Evolutionary conservation across 2,113 vertebrate species (phyloP).

Genomic region (Periophthalmodon schlosseri): DNA sequence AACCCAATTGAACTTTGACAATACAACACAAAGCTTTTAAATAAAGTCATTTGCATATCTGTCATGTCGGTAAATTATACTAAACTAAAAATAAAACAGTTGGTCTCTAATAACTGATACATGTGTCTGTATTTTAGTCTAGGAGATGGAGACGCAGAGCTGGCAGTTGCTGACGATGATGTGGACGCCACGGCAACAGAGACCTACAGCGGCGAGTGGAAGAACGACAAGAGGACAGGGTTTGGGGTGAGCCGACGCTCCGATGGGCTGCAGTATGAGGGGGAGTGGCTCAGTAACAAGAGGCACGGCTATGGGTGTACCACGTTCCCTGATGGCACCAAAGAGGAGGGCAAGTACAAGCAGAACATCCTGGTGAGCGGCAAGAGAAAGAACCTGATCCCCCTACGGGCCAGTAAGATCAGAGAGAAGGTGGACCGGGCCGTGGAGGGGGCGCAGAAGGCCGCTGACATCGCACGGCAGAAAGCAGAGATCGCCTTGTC

Average conservation of each 20-base stretch:
- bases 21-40: background rate
- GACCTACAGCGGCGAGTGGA: slow-evolving; percentile 95
- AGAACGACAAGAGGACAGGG: slow-evolving; percentile 93
- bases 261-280: slow-evolving; percentile 92
- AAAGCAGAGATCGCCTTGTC: slow-evolving; percentile 94
- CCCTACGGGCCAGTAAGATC: slow-evolving; percentile 95
- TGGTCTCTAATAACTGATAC: background rate
- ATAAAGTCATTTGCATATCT: background rate
- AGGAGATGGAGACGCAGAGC: slow-evolving; percentile 90
- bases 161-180: slow-evolving; percentile 84
- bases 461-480: slow-evolving; percentile 91
- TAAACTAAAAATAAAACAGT: background rate
- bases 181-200: slow-evolving; percentile 96
- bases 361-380: slow-evolving; percentile 95
- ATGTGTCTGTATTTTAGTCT: slow-evolving; percentile 76
- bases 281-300: slow-evolving; percentile 95
- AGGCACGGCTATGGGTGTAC: slow-evolving; percentile 97
- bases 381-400: slow-evolving; percentile 97
- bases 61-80: background rate
- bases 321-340: slow-evolving; percentile 92
- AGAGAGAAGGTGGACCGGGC: slow-evolving; percentile 97
- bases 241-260: slow-evolving; percentile 92
- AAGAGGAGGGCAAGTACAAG: slow-evolving; percentile 99
- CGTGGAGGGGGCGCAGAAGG: slow-evolving; percentile 88
- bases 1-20: background rate